These are phyloP conservation scores for Otocyon megalotis DNA, from an alignment of 2,113 vertebrate genomes.

Conservation along the genomic window DNA sequence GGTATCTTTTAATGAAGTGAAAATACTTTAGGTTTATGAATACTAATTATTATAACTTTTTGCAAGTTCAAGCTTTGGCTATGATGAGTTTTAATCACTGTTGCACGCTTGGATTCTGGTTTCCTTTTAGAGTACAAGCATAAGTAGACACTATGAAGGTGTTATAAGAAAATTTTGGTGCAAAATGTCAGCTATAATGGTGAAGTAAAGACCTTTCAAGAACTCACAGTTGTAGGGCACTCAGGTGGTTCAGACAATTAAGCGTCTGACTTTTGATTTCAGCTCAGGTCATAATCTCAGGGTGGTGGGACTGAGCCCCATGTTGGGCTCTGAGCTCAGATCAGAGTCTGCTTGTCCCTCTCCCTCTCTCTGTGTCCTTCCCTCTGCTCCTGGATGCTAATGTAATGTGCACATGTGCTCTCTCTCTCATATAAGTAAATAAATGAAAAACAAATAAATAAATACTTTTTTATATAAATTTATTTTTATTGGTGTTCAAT, in stretches of 20 bases:
- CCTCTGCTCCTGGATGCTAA: background rate
- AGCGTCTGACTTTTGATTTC: background rate
- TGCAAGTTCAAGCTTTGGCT: background rate
- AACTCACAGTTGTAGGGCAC: background rate
- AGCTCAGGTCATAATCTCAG: background rate
- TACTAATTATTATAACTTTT: conserved; percentile 12
- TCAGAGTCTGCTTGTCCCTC: background rate
- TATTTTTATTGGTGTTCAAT: too few relatives aligned
- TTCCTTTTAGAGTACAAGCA: background rate
- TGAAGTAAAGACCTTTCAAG: background rate
- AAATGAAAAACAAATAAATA: too few relatives aligned
- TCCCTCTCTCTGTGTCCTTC: too few relatives aligned
- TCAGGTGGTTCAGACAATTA: background rate
- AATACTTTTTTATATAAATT: too few relatives aligned
- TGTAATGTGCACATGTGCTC: too few relatives aligned
- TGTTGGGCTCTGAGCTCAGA: background rate
- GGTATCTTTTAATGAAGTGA: background rate
- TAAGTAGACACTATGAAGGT: background rate
- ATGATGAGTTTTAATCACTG: background rate
- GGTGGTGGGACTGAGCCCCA: background rate
- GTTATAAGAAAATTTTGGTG: conserved; percentile 1
- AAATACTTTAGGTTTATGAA: background rate
- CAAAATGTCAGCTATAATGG: background rate
- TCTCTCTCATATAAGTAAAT: background rate
- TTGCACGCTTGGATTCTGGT: background rate